Evolutionary conservation across 2,888 invertebrate genomes (phyloP).

Genomic region (Belgica antarctica): DNA sequence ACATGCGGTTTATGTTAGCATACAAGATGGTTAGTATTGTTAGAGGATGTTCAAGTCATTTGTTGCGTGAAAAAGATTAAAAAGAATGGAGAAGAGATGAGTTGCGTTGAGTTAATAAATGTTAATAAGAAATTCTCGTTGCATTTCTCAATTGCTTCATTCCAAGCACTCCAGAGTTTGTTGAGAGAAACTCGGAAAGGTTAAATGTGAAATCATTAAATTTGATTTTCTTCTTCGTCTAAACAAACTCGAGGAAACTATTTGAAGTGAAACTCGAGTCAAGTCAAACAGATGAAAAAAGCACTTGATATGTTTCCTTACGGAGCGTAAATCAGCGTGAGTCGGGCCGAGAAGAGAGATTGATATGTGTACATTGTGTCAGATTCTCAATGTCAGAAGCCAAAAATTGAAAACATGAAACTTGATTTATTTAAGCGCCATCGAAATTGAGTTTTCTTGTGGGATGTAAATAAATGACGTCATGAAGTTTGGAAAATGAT

Average conservation of each 20-base stretch:
- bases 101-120: constrained; percentile 24
- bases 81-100: constrained; percentile 4
- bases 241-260: background rate
- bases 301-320: background rate
- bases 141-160: too few species aligned
- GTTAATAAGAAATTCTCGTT: constrained; percentile 1
- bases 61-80: constrained; percentile 2
- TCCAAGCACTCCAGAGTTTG: too few species aligned
- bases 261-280: background rate
- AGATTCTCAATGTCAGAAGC: constrained; percentile 19
- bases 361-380: constrained; percentile 6
- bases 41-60: constrained; percentile 9
- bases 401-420: background rate
- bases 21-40: background rate
- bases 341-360: background rate
- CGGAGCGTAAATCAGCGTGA: background rate
- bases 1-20: background rate
- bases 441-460: background rate
- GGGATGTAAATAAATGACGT: background rate
- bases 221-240: too few species aligned
- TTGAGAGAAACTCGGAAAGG: too few species aligned
- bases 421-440: constrained; percentile 18
- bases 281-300: constrained; percentile 1
- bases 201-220: too few species aligned
- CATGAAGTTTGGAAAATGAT: background rate